Percentiles rank a stretch among this genome's conserved stretches.
phyloP scores from a whole-genome alignment of 2,888 invertebrate genomes.

The Epistrophe grossulariae region DNA sequence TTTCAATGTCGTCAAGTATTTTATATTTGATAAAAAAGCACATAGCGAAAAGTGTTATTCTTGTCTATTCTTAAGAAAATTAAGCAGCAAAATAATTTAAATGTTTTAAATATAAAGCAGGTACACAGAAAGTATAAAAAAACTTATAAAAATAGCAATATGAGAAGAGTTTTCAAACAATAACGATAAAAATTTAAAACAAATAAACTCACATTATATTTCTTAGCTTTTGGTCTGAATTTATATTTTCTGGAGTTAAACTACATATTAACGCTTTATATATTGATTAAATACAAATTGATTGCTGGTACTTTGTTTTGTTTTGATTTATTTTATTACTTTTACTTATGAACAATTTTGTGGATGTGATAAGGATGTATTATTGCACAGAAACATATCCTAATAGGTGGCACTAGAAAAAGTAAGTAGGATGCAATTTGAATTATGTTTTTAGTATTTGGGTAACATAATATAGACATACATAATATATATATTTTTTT shows the following conservation, averaged over 20 bases:
- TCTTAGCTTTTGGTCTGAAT: slow-evolving; percentile 61
- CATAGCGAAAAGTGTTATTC: slow-evolving; percentile 56
- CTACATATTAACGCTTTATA: slow-evolving; percentile 55
- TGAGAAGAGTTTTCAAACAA: slow-evolving; percentile 36
- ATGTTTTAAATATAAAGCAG: slow-evolving; percentile 38
- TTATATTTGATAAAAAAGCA: slow-evolving; percentile 63
- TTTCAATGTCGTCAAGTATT: slow-evolving; percentile 45
- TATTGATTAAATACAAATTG: slow-evolving; percentile 68
- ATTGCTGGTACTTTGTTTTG: slow-evolving; percentile 75
- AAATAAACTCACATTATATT: slow-evolving; percentile 74
- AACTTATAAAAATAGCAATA: slow-evolving; percentile 19
- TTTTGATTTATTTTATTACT: slow-evolving; percentile 41
- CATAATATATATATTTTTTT: background rate
- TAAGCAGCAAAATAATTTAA: slow-evolving; percentile 69
- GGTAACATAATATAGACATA: slow-evolving; percentile 51
- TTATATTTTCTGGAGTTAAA: slow-evolving; percentile 56
- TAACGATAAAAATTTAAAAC: slow-evolving; percentile 74
- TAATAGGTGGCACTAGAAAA: slow-evolving; percentile 84
- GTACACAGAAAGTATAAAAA: slow-evolving; percentile 41
- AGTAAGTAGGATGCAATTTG: slow-evolving; percentile 79
- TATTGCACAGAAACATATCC: slow-evolving; percentile 84
- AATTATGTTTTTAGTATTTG: slow-evolving; percentile 75
- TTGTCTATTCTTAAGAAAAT: slow-evolving; percentile 61
- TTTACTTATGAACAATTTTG: slow-evolving; percentile 49
- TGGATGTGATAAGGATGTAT: slow-evolving; percentile 79